Percentiles rank a stretch among this genome's conserved stretches.
phyloP scores from a whole-genome alignment of 2,888 invertebrate species.

The Agonopterix arenella region DNA sequence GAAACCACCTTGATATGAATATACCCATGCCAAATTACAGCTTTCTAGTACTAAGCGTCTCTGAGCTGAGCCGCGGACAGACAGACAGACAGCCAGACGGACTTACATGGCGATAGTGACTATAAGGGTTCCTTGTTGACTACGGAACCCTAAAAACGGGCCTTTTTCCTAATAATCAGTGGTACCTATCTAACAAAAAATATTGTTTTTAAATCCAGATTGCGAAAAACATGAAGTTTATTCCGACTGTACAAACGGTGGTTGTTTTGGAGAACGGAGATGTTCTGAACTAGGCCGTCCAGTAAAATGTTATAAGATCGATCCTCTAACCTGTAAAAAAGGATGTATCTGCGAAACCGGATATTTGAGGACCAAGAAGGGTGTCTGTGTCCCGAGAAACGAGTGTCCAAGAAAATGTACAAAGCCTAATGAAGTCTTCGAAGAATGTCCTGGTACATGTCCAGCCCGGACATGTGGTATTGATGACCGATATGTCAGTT shows the following conservation, averaged over 20 bases:
- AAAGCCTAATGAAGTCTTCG: background rate
- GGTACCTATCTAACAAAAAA: no score
- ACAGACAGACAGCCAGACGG: no score
- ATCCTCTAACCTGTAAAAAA: slow-evolving; percentile 3
- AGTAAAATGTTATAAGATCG: slow-evolving; percentile 11
- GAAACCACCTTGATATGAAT: no score
- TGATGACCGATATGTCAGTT: background rate
- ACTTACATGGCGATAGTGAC: no score
- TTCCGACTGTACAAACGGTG: slow-evolving; percentile 20
- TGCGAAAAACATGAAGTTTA: slow-evolving; percentile 13
- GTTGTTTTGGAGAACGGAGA: slow-evolving; percentile 15
- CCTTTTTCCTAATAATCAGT: no score
- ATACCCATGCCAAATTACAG: no score
- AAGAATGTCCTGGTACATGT: slow-evolving; percentile 2
- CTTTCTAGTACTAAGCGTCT: no score
- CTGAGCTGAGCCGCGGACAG: no score
- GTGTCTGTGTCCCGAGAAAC: slow-evolving; percentile 8
- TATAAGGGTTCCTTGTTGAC: no score
- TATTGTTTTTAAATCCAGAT: no score
- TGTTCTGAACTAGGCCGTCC: slow-evolving; percentile 5
- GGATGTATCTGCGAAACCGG: slow-evolving; percentile 13
- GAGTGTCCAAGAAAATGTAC: background rate
- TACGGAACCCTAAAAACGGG: no score
- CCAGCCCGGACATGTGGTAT: background rate
- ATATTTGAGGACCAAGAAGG: slow-evolving; percentile 7